phyloP scores from a whole-genome alignment of 2,888 invertebrate genomes.

The Conchocele bisecta region DNA sequence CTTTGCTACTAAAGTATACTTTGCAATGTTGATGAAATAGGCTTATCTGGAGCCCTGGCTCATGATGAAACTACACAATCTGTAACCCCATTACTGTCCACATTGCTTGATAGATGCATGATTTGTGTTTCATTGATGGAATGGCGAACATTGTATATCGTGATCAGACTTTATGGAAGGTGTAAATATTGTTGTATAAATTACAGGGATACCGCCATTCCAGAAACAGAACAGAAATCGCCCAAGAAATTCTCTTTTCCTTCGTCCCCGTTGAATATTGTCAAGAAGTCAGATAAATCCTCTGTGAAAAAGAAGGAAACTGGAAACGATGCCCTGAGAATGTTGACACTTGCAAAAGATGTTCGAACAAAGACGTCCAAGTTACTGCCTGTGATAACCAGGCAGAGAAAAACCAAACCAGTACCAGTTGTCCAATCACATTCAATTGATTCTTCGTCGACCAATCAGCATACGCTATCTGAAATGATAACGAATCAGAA shows the following conservation, averaged over 20 bases:
- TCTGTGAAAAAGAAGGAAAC: conserved; percentile 24
- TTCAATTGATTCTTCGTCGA: conserved; percentile 8
- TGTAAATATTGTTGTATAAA: background rate
- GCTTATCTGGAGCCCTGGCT: no score
- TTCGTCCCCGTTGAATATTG: conserved; percentile 50
- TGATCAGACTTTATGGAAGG: no score
- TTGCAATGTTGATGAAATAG: no score
- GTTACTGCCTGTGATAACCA: conserved; percentile 43
- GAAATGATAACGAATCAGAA: conserved; percentile 34
- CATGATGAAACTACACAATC: no score
- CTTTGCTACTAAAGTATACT: no score
- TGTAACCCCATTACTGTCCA: background rate
- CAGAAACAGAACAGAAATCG: conserved; percentile 43
- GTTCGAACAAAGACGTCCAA: conserved; percentile 2
- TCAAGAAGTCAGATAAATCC: conserved; percentile 39
- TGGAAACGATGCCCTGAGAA: conserved; percentile 42
- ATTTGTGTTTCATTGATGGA: no score
- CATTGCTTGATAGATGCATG: no score
- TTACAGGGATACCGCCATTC: conserved; percentile 51
- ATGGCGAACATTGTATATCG: no score
- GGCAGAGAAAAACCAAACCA: conserved; percentile 47
- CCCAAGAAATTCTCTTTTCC: conserved; percentile 53
- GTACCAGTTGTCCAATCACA: conserved; percentile 13
- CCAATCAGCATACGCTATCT: conserved; percentile 28
- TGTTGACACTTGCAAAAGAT: conserved; percentile 30